Evolutionary conservation across 2,888 invertebrate genomes (phyloP).

Genomic region (Epinotia demarniana): DNA sequence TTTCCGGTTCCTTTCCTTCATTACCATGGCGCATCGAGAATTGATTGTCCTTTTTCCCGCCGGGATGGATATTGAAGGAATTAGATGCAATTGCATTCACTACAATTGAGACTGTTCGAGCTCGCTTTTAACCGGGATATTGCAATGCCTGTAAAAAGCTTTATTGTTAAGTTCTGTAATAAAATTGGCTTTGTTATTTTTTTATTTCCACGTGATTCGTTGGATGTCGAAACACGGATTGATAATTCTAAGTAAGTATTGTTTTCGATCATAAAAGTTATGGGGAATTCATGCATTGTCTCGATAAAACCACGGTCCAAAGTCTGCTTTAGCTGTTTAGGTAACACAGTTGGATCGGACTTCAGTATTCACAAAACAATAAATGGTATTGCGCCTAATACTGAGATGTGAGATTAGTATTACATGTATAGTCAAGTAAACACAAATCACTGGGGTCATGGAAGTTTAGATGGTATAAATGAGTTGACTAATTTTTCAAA

Average conservation of each 20-base stretch:
- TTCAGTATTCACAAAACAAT: too few species aligned
- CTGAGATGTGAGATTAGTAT: too few species aligned
- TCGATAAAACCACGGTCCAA: neutral
- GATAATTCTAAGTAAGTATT: neutral
- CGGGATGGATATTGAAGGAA: conserved; percentile 64
- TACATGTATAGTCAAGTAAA: too few species aligned
- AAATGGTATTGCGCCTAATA: too few species aligned
- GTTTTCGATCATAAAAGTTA: neutral
- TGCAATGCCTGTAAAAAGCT: conserved; percentile 14
- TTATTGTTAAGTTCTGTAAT: conserved; percentile 12
- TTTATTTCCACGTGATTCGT: neutral
- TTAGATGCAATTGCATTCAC: conserved; percentile 75
- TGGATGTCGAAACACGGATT: neutral
- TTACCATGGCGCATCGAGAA: conserved; percentile 25
- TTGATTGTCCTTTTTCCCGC: conserved; percentile 43
- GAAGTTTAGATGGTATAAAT: too few species aligned
- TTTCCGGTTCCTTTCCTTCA: conserved; percentile 28
- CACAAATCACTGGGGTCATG: too few species aligned
- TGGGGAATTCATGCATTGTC: neutral
- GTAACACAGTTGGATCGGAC: neutral
- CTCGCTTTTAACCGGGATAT: conserved; percentile 27
- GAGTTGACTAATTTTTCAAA: too few species aligned
- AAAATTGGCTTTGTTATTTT: conserved; percentile 12
- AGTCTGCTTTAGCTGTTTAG: neutral
- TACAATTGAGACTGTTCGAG: conserved; percentile 63